phyloP scores from a whole-genome alignment of 2,113 vertebrate species.

The Anguilla japonica region DNA sequence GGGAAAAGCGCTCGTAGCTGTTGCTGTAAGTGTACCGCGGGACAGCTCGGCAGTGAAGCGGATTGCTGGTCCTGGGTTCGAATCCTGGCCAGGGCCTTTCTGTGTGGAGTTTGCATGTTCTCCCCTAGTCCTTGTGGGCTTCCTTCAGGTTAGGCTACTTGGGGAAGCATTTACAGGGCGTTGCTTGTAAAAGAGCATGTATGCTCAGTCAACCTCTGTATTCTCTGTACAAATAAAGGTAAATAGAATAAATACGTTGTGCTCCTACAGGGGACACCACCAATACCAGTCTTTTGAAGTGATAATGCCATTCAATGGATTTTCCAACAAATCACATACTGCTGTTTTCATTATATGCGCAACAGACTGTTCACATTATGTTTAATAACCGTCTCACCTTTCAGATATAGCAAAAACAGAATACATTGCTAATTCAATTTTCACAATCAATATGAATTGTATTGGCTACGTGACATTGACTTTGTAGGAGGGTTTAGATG shows the following conservation, averaged over 20 bases:
- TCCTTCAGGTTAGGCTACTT: no score
- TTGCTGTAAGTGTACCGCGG: background rate
- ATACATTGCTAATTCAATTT: conserved; percentile 32
- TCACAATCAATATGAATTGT: conserved; percentile 34
- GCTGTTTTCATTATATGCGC: background rate
- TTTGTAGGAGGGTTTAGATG: conserved; percentile 28
- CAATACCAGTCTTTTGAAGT: background rate
- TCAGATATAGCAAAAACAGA: conserved; percentile 22
- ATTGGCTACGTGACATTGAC: conserved; percentile 25
- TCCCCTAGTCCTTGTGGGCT: no score
- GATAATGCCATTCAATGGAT: background rate
- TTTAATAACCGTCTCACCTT: conserved; percentile 5
- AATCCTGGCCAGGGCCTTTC: no score
- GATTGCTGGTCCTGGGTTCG: no score
- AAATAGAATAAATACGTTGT: background rate
- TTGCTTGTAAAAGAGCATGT: no score
- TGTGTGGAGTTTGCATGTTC: no score
- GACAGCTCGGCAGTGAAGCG: no score
- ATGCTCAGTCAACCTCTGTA: no score
- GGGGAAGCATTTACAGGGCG: no score
- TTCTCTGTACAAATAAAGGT: no score
- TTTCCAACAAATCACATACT: background rate
- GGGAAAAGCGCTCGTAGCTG: background rate
- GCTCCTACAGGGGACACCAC: conserved; percentile 6
- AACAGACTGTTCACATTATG: background rate